Evolutionary conservation across 2,888 invertebrate species (phyloP), one percentile per base, ranked within the genome.

Genomic region (Dendrolimus houi): DNA sequence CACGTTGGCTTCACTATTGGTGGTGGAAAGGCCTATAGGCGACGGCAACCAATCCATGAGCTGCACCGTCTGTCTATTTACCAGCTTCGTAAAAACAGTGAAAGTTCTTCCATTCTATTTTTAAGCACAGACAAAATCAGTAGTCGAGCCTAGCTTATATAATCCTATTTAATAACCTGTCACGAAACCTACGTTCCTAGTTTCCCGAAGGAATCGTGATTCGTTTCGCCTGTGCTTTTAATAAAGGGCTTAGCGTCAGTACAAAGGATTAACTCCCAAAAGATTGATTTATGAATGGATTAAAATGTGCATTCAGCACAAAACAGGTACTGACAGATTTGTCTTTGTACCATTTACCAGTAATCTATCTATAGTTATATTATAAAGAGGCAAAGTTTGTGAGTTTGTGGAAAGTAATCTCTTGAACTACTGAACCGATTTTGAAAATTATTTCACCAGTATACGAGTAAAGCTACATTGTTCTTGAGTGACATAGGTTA

Each of bases 161-260:
- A 47, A 54, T 60, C 62, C 60, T 65, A 61, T 58, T 59, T 47
- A 47, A 47, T 47, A 47, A 12, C 47, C 47, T 47, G 47, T 47
- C 47, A 47, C 9, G 47, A 47, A 29, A 47, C 47, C 12, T 47
- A 47, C 9, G 47, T 47, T 12, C 47, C 47, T 47, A 7, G 47
- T 47, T 47, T 6, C 9, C 47, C 47, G 47, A 47, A 8, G 47
- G 47, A 47, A 10, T 47, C 47, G 9, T 47, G 47, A 47, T 47
- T 47, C 12, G 47, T 47, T 47, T 47, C 47, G 47, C 47, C 12
- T 12, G 47, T 1, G 29, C 29, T 29, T 17, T 47, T 10, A 47
- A 47, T 47, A 47, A 10, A 9, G 47, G 47, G 6, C 12, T 47
- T 47, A 47, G 47, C 47, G 47, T 47, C 47, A 47, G 47, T 47